These are phyloP conservation scores for Drosophila melanogaster DNA, from an alignment of 1,140 invertebrate genomes.

Conservation along the genomic window Release_6_plus_ISO1_MT NT_033777.3:15849001-15849500, in stretches of 20 bases:
- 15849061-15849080: too few relatives aligned
- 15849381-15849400: constrained; percentile 87
- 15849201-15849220: constrained; percentile 70
- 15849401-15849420: constrained; percentile 86
- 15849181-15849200: constrained; percentile 66
- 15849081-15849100: too few relatives aligned
- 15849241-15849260: constrained; percentile 79
- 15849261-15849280: constrained; percentile 73
- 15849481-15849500: constrained; percentile 86
- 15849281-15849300: constrained; percentile 53
- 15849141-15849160: constrained; percentile 67
- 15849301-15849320: constrained; percentile 69
- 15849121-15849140: constrained; percentile 40
- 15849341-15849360: constrained; percentile 87
- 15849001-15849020: constrained; percentile 73
- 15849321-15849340: constrained; percentile 86
- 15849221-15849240: constrained; percentile 81
- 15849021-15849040: too few relatives aligned
- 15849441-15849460: constrained; percentile 85
- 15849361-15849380: constrained; percentile 86
- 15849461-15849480: constrained; percentile 81
- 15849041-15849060: neutral
- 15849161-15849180: constrained; percentile 77
- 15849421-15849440: constrained; percentile 87
- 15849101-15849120: too few relatives aligned